phyloP scores from a whole-genome alignment of 1,140 invertebrate genomes.

The Sinonovacula constricta region DNA sequence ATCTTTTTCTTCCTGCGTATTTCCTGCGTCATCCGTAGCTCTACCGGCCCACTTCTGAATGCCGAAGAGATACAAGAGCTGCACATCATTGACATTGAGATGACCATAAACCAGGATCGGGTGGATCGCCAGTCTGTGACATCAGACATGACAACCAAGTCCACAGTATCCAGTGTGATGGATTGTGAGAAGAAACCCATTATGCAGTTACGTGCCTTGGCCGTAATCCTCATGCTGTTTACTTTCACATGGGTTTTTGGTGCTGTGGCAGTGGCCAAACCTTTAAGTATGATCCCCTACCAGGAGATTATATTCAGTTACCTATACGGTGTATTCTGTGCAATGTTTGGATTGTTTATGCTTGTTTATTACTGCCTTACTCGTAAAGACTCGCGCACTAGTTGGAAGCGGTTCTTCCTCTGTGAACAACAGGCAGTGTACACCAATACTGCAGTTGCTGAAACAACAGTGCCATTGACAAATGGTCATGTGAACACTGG shows the following conservation, averaged over 20 bases:
- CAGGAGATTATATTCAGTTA: slow-evolving; percentile 89
- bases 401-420: slow-evolving; percentile 70
- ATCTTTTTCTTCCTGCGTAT: slow-evolving; percentile 87
- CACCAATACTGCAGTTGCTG: slow-evolving; percentile 55
- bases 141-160: slow-evolving; percentile 75
- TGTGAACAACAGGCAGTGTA: slow-evolving; percentile 65
- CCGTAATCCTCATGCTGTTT: slow-evolving; percentile 87
- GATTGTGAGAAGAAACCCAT: slow-evolving; percentile 90
- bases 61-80: slow-evolving; percentile 69
- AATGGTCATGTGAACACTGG: slow-evolving; percentile 71
- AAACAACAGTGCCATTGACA: slow-evolving; percentile 54
- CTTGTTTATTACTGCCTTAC: slow-evolving; percentile 91
- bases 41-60: slow-evolving; percentile 51
- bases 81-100: slow-evolving; percentile 83
- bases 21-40: slow-evolving; percentile 83
- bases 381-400: slow-evolving; percentile 86
- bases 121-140: slow-evolving; percentile 58
- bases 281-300: slow-evolving; percentile 81
- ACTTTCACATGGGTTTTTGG: slow-evolving; percentile 86
- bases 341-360: slow-evolving; percentile 88
- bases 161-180: slow-evolving; percentile 85
- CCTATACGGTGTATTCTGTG: slow-evolving; percentile 85
- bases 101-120: slow-evolving; percentile 60
- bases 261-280: slow-evolving; percentile 81
- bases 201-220: slow-evolving; percentile 88